Evolutionary conservation across 2,113 vertebrate species (phyloP).

Genomic region (Mellivora capensis): DNA sequence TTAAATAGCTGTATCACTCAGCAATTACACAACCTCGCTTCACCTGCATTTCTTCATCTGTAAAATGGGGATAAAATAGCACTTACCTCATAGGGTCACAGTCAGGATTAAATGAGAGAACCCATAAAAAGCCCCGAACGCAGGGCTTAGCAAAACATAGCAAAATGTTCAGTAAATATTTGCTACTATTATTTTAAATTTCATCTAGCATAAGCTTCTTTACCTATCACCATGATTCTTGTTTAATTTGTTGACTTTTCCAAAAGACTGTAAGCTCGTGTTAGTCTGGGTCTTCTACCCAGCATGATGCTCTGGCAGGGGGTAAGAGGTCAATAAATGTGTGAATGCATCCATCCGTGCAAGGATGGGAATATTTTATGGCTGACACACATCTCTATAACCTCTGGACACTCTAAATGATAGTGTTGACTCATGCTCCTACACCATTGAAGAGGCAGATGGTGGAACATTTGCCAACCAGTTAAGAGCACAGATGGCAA

Average conservation of each 20-base stretch:
- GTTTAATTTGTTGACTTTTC: background rate
- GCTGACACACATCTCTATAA: constrained; percentile 73
- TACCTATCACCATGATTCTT: background rate
- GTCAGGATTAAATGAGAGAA: background rate
- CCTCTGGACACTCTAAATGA: constrained; percentile 73
- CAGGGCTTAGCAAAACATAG: background rate
- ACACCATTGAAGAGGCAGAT: background rate
- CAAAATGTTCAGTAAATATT: background rate
- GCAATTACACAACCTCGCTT: background rate
- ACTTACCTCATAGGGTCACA: background rate
- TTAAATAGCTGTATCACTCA: background rate
- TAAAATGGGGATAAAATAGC: background rate
- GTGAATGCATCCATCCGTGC: constrained; percentile 37
- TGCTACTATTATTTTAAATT: background rate
- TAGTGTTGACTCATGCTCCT: constrained; percentile 62
- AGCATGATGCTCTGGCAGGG: background rate
- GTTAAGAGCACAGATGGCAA: background rate
- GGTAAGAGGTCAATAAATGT: background rate
- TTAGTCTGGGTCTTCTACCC: background rate
- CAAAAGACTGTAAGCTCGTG: background rate
- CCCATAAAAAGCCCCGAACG: background rate
- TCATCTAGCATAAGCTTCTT: background rate
- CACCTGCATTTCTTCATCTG: background rate
- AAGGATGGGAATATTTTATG: constrained; percentile 49
- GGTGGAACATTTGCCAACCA: background rate